These are phyloP conservation scores for Thymelicus acteon DNA, from an alignment of 2,888 invertebrate species.

Conservation along the genomic window DNA sequence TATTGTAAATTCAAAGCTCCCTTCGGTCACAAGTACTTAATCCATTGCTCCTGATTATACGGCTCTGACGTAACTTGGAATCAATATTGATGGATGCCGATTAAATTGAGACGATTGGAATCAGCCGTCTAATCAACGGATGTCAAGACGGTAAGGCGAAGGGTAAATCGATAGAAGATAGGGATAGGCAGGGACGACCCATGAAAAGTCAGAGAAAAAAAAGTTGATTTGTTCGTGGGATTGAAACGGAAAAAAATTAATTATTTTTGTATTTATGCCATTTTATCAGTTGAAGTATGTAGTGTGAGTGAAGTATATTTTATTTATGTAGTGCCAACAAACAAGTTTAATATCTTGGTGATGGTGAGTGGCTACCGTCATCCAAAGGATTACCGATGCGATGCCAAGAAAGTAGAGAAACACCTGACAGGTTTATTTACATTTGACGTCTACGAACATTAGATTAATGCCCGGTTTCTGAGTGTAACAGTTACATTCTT, in stretches of 20 bases:
- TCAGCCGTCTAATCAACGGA: constrained; percentile 15
- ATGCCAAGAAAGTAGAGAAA: too few relatives aligned
- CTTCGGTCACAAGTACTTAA: background rate
- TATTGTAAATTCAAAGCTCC: background rate
- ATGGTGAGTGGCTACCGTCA: too few relatives aligned
- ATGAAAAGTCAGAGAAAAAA: background rate
- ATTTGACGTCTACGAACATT: too few relatives aligned
- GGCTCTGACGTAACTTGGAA: constrained; percentile 24
- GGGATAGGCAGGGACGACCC: background rate
- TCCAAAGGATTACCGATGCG: too few relatives aligned
- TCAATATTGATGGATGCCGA: constrained; percentile 35
- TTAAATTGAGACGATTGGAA: constrained; percentile 33
- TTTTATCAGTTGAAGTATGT: too few relatives aligned
- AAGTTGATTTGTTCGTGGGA: background rate
- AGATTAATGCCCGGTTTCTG: too few relatives aligned
- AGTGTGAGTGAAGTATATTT: too few relatives aligned
- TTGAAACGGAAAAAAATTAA: background rate
- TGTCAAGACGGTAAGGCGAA: background rate
- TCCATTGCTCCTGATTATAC: constrained; percentile 7
- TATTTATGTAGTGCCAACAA: too few relatives aligned
- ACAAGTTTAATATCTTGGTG: too few relatives aligned
- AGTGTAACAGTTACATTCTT: too few relatives aligned
- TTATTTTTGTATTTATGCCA: too few relatives aligned
- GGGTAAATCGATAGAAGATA: background rate
- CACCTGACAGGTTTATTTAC: too few relatives aligned